Evolutionary conservation across 92 coral and sea anemone species (phyloP).

Genomic region (Porites rus): DNA sequence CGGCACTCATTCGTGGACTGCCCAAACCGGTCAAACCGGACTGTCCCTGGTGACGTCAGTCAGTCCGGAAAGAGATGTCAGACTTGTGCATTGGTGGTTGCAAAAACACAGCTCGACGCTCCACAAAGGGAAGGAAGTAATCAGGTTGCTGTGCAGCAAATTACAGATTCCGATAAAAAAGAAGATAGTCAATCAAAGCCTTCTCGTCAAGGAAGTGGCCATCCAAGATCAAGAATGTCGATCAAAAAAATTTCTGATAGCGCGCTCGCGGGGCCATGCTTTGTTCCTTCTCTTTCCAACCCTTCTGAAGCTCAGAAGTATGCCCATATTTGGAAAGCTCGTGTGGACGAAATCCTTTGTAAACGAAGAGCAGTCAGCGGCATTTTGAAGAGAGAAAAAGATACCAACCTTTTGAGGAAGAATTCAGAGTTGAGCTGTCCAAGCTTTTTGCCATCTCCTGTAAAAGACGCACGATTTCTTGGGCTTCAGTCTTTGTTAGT

Average conservation of each 20-base stretch:
- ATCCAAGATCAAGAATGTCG: neutral
- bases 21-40: neutral
- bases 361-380: neutral
- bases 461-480: constrained; percentile 21
- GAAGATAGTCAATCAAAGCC: neutral
- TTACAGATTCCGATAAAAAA: neutral
- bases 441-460: neutral
- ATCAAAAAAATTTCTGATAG: neutral
- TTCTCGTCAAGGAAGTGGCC: neutral
- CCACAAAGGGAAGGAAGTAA: neutral
- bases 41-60: neutral
- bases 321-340: neutral
- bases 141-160: neutral
- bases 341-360: neutral
- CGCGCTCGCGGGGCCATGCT: neutral
- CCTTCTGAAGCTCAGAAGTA: neutral
- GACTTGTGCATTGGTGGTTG: neutral
- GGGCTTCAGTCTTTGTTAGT: constrained; percentile 21
- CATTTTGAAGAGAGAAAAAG: constrained; percentile 11
- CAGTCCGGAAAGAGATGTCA: neutral
- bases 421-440: neutral
- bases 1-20: constrained; percentile 1
- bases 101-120: neutral
- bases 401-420: neutral
- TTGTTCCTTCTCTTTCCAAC: neutral